phyloP scores from a whole-genome alignment of 2,113 vertebrate genomes.

The Lepisosteus oculatus region DNA sequence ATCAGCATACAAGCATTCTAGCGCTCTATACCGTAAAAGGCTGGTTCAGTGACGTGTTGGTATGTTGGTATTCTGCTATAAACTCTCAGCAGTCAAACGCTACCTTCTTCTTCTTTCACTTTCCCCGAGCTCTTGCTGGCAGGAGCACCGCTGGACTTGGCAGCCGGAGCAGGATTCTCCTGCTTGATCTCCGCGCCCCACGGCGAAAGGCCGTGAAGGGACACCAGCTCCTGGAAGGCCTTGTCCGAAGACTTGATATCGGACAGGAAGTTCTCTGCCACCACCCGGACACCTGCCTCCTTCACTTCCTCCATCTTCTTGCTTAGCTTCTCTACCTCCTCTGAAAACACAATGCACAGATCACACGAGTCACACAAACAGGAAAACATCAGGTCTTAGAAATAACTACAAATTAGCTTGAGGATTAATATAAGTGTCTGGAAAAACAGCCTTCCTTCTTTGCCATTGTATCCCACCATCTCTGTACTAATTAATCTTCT shows the following conservation, averaged over 20 bases:
- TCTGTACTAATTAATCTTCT: too few species aligned
- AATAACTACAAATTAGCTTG: too few species aligned
- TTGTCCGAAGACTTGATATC: constrained; percentile 76
- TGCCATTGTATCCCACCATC: too few species aligned
- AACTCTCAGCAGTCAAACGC: too few species aligned
- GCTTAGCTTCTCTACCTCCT: constrained; percentile 92
- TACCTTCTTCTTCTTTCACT: constrained; percentile 87
- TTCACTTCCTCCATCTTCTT: constrained; percentile 96
- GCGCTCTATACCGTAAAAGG: too few species aligned
- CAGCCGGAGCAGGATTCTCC: constrained; percentile 57
- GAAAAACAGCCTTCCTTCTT: too few species aligned
- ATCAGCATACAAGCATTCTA: too few species aligned
- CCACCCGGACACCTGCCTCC: constrained; percentile 80
- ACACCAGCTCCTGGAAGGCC: constrained; percentile 79
- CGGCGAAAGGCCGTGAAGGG: constrained; percentile 77
- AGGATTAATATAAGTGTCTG: too few species aligned
- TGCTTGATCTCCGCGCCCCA: constrained; percentile 90
- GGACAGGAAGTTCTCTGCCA: constrained; percentile 83
- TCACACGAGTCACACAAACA: background rate
- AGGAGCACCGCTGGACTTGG: constrained; percentile 66
- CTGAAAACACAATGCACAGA: constrained; percentile 52
- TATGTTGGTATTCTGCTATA: too few species aligned
- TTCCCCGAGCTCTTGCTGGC: constrained; percentile 78
- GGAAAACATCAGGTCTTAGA: too few species aligned
- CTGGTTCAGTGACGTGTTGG: too few species aligned